A percentile compares a stretch with the other conserved stretches of the same genome.
phyloP scores from a whole-genome alignment of 2,888 invertebrate species.

The Pollenia griseotomentosa region DNA sequence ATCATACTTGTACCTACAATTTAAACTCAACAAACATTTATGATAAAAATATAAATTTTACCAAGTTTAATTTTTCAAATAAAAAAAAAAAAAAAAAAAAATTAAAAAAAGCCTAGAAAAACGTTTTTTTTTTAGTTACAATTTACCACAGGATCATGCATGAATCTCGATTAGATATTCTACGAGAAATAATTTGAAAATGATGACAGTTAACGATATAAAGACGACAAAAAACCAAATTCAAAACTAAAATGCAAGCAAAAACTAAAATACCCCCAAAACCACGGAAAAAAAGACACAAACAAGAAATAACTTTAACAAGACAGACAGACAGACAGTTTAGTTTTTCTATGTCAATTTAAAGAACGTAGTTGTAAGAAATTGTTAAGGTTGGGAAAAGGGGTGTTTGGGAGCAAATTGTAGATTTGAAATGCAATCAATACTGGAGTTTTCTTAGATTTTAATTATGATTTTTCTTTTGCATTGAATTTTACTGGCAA shows the following conservation, averaged over 20 bases:
- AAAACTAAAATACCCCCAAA: conserved; percentile 56
- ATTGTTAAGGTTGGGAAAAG: neutral
- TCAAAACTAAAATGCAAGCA: conserved; percentile 57
- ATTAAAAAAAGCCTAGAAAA: conserved; percentile 53
- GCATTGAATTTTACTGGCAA: too few species aligned
- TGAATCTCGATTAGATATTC: conserved; percentile 85
- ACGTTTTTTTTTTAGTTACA: conserved; percentile 76
- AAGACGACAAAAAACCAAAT: conserved; percentile 70
- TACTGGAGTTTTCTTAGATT: too few species aligned
- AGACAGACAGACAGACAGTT: conserved; percentile 23
- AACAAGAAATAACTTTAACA: conserved; percentile 48
- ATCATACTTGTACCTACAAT: conserved; percentile 21
- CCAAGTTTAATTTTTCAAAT: conserved; percentile 33
- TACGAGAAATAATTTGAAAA: conserved; percentile 85
- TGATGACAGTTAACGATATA: conserved; percentile 84
- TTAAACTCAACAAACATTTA: conserved; percentile 52
- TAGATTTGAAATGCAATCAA: too few species aligned
- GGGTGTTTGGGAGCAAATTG: neutral
- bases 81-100: conserved; percentile 32
- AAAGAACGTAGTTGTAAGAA: conserved; percentile 45
- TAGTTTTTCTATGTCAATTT: conserved; percentile 58
- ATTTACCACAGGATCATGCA: conserved; percentile 84
- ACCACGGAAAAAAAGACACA: conserved; percentile 47
- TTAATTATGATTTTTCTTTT: too few species aligned
- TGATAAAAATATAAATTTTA: conserved; percentile 59